These are phyloP conservation scores for Sitobion miscanthi DNA, from an alignment of 1,140 invertebrate species.

Conservation along the genomic window DNA sequence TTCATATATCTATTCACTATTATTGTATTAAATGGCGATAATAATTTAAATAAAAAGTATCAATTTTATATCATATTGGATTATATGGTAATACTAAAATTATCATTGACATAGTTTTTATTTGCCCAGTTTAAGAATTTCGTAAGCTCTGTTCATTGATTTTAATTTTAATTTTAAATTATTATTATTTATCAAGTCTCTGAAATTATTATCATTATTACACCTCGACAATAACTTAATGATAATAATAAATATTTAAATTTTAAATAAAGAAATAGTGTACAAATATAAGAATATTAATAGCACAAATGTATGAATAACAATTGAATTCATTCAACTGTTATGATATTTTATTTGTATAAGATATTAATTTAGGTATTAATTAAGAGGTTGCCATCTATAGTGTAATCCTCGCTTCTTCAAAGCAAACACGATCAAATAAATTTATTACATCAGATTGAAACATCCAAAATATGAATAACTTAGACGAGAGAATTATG, in stretches of 20 bases:
- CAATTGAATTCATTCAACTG: not conserved
- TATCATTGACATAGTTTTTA: not conserved
- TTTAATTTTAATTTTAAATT: not conserved
- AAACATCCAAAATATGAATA: not conserved
- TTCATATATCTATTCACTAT: no score
- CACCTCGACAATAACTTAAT: not conserved
- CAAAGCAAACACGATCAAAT: not conserved
- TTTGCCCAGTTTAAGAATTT: not conserved
- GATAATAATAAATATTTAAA: not conserved
- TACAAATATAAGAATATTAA: not conserved
- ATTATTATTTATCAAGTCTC: not conserved
- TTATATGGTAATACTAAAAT: no score
- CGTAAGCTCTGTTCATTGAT: not conserved
- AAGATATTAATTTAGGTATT: not conserved
- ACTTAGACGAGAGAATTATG: no score
- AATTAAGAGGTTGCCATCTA: not conserved
- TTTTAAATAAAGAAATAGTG: not conserved
- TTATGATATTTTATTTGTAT: not conserved
- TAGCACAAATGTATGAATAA: not conserved
- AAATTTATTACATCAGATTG: not conserved
- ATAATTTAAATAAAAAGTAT: not conserved
- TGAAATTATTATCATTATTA: not conserved
- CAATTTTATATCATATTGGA: not conserved
- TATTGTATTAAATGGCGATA: not conserved
- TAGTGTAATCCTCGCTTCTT: not conserved